A percentile compares a stretch with the other conserved stretches of the same genome.
Conservation (phyloP, 2,888 invertebrate species). For the Ophonus ardosiacus region DNA sequence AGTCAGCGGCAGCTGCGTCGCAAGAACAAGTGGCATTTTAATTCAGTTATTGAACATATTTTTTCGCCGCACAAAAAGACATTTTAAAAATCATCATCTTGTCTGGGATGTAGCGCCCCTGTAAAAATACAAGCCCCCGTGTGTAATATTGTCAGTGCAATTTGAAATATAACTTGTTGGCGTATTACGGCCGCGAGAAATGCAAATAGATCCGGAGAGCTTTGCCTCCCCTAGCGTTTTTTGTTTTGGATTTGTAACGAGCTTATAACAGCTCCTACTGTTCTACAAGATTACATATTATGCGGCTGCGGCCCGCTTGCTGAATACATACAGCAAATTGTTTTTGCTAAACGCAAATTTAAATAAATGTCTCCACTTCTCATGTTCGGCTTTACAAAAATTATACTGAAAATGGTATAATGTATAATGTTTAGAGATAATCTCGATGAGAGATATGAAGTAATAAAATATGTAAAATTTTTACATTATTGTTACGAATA, state of each 20-base stretch:
- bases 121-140: slow-evolving; percentile 39
- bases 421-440: slow-evolving; percentile 22
- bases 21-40: slow-evolving; percentile 73
- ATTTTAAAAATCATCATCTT: slow-evolving; percentile 76
- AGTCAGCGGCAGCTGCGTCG: slow-evolving; percentile 70
- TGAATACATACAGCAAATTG: slow-evolving; percentile 38
- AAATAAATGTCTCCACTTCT: not conserved
- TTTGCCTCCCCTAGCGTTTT: slow-evolving; percentile 32
- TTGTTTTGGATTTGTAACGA: slow-evolving; percentile 51
- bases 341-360: not conserved
- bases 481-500: slow-evolving; percentile 11
- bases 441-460: not conserved
- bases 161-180: slow-evolving; percentile 61
- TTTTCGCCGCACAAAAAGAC: slow-evolving; percentile 74
- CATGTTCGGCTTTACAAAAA: not conserved
- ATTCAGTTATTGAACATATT: slow-evolving; percentile 76
- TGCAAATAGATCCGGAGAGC: slow-evolving; percentile 54
- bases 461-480: slow-evolving; percentile 32
- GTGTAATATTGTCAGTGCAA: slow-evolving; percentile 54
- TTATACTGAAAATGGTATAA: slow-evolving; percentile 4
- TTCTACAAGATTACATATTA: slow-evolving; percentile 43
- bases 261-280: slow-evolving; percentile 46
- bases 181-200: slow-evolving; percentile 50
- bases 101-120: slow-evolving; percentile 63
- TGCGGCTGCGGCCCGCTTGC: not conserved